Evolutionary conservation across 2,888 invertebrate species (phyloP).

Genomic region (Rotaria magnacalcarata): DNA sequence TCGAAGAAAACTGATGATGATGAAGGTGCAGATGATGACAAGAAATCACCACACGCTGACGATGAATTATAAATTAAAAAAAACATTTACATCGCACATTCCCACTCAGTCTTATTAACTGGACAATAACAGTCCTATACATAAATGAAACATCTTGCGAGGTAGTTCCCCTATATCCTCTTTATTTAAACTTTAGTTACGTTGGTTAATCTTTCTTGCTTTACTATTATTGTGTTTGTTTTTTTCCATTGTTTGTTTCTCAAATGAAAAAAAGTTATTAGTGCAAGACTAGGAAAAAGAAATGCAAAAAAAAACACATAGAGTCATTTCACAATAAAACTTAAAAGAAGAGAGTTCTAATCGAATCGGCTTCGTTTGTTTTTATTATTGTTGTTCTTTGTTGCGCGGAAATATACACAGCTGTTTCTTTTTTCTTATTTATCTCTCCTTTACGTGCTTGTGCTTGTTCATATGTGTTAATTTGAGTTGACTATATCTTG

Average conservation of each 20-base stretch:
- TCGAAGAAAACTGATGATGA: neutral
- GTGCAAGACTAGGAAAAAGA: slow-evolving; percentile 2
- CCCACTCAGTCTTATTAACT: neutral
- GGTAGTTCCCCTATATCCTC: neutral
- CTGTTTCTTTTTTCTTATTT: neutral
- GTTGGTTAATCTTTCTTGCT: neutral
- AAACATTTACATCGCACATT: neutral
- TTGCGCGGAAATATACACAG: neutral
- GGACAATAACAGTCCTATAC: neutral
- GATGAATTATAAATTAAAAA: neutral
- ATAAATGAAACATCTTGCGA: neutral
- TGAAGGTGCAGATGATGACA: neutral
- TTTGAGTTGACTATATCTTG: slow-evolving; percentile 14
- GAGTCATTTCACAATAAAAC: neutral
- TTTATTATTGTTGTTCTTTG: neutral
- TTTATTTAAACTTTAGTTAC: neutral
- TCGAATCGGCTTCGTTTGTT: neutral
- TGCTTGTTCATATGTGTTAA: neutral
- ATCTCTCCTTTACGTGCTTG: neutral
- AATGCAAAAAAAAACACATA: neutral
- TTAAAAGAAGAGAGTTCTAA: neutral
- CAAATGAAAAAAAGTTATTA: neutral
- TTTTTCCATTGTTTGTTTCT: neutral
- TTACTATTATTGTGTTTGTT: slow-evolving; percentile 4
- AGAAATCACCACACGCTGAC: neutral